Base-by-base conservation (phyloP, 2,797 vertebrate genomes). In the Fistularia tabacaria region DNA sequence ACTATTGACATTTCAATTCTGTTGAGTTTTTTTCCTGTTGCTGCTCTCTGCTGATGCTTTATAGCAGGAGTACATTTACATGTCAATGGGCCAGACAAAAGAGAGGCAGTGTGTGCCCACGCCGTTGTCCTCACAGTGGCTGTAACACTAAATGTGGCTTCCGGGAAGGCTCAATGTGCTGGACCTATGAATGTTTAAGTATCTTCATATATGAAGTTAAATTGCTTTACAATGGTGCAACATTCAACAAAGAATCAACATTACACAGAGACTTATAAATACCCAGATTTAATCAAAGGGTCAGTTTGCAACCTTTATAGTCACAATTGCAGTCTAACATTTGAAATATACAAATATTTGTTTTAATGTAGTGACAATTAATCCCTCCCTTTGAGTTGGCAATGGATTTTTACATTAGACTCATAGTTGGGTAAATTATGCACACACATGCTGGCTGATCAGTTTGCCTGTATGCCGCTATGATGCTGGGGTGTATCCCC, bases 1-100 rank as follows among this genome's bases (percentile, higher is more conserved):
- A 90, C 92, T 91, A 92, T 91, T 95, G 95, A 94, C 92, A 92
- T 95, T 94, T 95, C 92, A 92, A 92, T 95, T 94, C 89, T 90
- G 85, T 82, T 82, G 80, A 68, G 13, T 73, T 86, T 83, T n/a
- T 76, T 76, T 81, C 89, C 89, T 86, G 73, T 54, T 49, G 1
- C 81, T 86, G 88, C 88, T 90, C 91, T 91, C 51, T 54, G 81
- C 81, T 92, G 91, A 91, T 88, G 78, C 80, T 73, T 85, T 84
- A 81, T 85, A 87, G 87, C 86, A 83, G 82, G 83, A 75, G 82
- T 75, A 85, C 83, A 90, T 91, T 91, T 89, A 90, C 90, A 91
- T 91, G 79, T 90, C 87, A 91, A 90, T 91, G 85, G 87, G 79
- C 67, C 92, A 91, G 92, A 90, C 87, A 92, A 93, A 80, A 88